Base-by-base conservation (phyloP, 2,888 invertebrate species). In the Mongoloraphidia duomilia region DNA sequence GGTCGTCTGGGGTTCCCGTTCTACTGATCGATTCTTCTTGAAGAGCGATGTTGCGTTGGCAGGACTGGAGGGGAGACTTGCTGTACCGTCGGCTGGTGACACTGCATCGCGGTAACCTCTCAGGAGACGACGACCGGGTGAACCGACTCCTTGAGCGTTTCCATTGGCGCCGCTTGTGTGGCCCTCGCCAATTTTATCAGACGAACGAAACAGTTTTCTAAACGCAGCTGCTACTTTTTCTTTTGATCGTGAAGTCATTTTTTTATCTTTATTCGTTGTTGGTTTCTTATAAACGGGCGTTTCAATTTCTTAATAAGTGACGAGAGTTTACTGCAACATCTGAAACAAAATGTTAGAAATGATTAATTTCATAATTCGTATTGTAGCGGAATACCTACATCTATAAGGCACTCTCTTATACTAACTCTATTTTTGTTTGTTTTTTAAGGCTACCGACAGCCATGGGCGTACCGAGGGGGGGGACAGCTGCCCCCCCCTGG, bases 171-270 rank as follows among this genome's bases (percentile, higher is more conserved):
- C 73, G 13, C 49, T 50, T 6, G 61, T 56, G 50, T 78, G 80
- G 53, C 77, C 80, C 56, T 80, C 81, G 17, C 68, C 69, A 49
- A 80, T 73, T 63, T 84, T 84, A 61, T 80, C 79, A 13, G 81
- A 75, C 43, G 83, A 79, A 56, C 82, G 79, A 65, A 87, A 86
- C 56, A 87, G 71, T 69, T 84, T 84, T 57, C 82, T 76, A 67
- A 88, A 81, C 46, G 84, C 86, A 33, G 85, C 82, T 34, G 85
- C 80, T 53, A 88, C 81, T 72, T 85, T 86, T 63, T 87, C 86
- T 67, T 84, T 84, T 35, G 86, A 83, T 56, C 84, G 77, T 56
- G 84, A 82, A 60, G 82, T 78, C 85, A 85, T 85, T 60, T 67
- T 71, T 26, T 26, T 26, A 26, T 26, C 26, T 26, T 26, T 26